Evolutionary conservation across 2,888 invertebrate species (phyloP), one percentile per base, ranked within the genome.

Genomic region (Hetaerina titia): DNA sequence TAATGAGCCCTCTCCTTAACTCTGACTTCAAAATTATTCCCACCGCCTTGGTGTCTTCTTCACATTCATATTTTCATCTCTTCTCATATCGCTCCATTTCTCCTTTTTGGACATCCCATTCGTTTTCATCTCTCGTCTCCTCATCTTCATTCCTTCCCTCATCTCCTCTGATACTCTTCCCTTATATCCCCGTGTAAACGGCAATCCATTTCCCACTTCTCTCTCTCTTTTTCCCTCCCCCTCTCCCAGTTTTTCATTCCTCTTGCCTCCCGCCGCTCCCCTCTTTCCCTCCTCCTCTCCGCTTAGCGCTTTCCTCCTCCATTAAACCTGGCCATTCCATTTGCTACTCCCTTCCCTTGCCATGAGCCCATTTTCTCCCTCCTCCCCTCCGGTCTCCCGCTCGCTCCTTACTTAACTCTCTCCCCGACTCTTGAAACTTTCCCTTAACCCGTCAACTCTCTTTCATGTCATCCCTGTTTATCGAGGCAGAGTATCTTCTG

Each of bases 401-500:
- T 1, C 88, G 15, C 17, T 57, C 56, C 57, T 57, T 57, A n/a
- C 19, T 19, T 22, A 9, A 56, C 89, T 57, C 22, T 22, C 22
- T 13, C 63, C 31, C n/a, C n/a, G 15, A 69, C 92, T 56, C 69
- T 92, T n/a, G 92, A 92, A 92, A 92, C 92, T 92, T 92, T 92
- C 92, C 69, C 90, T 81, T 64, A 90, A 90, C 90, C 90, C 90
- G 90, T 90, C 90, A 90, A 90, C 90, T 69, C 92, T 69, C 92
- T 92, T 92, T 92, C 69, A 92, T 92, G 92, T 92, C 92, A 92
- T 92, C 92, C 92, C 92, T 92, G 92, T 92, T 92, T 92, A 92
- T 92, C 92, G 69, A 92, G 92, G 22, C 81, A 22, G 92, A 92
- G 92, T 92, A 92, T 92, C 92, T 92, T 92, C 56, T n/a, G 25